Conservation (phyloP, 2,888 invertebrate genomes). For the Ceraclea dissimilis region DNA sequence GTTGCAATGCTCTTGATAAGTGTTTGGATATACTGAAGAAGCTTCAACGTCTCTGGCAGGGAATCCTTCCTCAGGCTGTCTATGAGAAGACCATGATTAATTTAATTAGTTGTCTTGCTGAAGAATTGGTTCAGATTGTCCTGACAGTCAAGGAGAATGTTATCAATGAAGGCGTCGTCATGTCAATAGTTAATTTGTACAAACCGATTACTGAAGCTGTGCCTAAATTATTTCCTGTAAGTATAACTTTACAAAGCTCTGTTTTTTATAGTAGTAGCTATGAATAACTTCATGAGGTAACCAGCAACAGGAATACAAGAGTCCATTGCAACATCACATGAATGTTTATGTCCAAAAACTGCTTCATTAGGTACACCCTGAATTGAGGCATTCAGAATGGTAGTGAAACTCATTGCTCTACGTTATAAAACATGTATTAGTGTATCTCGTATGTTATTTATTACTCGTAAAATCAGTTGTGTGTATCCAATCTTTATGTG, state of each 20-base stretch:
- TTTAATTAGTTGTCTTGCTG: slow-evolving; percentile 35
- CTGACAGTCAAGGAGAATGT: slow-evolving; percentile 33
- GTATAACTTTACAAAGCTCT: slow-evolving; percentile 5
- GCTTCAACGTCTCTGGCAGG: slow-evolving; percentile 35
- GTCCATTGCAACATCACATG: too few relatives aligned
- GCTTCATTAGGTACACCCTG: too few relatives aligned
- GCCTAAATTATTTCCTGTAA: slow-evolving; percentile 36
- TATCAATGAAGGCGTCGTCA: slow-evolving; percentile 37
- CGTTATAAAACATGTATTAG: too few relatives aligned
- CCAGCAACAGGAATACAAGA: too few relatives aligned
- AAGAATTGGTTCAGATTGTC: slow-evolving; percentile 35
- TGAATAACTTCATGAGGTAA: slow-evolving; percentile 7
- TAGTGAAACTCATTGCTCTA: too few relatives aligned
- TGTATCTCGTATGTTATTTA: too few relatives aligned
- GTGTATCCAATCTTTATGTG: too few relatives aligned
- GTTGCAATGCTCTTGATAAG: slow-evolving; percentile 33
- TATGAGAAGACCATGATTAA: slow-evolving; percentile 39
- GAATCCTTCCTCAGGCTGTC: slow-evolving; percentile 36
- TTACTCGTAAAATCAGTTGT: too few relatives aligned
- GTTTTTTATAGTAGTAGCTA: neutral
- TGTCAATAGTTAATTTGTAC: slow-evolving; percentile 35
- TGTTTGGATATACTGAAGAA: slow-evolving; percentile 35
- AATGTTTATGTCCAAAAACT: too few relatives aligned
- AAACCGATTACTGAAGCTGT: slow-evolving; percentile 33
- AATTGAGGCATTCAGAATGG: too few relatives aligned